Evolutionary conservation across 2,113 vertebrate genomes (phyloP).

Genomic region (Rhodinocichla rosea): DNA sequence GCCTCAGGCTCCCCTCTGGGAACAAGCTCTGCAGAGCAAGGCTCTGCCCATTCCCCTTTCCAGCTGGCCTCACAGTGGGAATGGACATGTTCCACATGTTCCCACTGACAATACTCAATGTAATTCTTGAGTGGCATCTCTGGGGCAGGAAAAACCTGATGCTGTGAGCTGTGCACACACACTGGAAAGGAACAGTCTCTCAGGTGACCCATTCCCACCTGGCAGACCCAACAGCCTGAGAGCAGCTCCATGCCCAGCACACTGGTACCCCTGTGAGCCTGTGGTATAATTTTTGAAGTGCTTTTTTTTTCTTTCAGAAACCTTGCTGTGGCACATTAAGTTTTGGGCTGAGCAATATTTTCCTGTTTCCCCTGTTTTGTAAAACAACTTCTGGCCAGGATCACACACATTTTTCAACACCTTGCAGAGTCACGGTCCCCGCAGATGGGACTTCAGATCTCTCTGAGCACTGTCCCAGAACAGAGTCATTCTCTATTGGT

Average conservation of each 20-base stretch:
- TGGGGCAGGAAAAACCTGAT: not conserved
- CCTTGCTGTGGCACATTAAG: not conserved
- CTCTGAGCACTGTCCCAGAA: not conserved
- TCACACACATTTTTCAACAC: not conserved
- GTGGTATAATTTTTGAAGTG: not conserved
- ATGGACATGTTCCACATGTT: rapidly evolving
- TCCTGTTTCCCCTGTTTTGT: not conserved
- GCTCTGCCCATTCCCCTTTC: not conserved
- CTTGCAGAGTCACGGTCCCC: rapidly evolving
- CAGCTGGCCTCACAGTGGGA: rapidly evolving
- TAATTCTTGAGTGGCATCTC: not conserved
- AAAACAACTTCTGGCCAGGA: not conserved
- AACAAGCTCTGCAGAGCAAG: not conserved
- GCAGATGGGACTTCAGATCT: not conserved
- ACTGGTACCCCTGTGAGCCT: not conserved
- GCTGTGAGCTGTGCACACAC: not conserved
- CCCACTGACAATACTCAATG: too few species aligned
- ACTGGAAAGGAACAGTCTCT: not conserved
- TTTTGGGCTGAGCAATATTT: not conserved
- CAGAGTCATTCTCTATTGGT: not conserved
- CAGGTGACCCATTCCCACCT: not conserved
- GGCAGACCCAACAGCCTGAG: not conserved
- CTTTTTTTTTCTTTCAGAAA: not conserved
- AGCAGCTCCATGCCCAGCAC: not conserved
- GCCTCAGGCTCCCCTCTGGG: not conserved